These are phyloP conservation scores for Rhyacophila evoluta DNA, from an alignment of 2,888 invertebrate genomes.

Conservation along the genomic window DNA sequence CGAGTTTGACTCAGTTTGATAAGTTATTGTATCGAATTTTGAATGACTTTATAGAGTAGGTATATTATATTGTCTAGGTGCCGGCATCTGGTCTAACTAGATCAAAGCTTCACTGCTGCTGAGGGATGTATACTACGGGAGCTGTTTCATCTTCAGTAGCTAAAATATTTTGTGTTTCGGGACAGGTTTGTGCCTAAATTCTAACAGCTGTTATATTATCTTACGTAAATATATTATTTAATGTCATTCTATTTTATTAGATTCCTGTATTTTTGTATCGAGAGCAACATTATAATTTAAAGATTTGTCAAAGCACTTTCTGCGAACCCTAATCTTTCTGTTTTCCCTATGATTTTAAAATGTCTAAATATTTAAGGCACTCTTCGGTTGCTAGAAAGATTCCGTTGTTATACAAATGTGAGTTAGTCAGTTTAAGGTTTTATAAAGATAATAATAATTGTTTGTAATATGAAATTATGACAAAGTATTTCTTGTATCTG, in stretches of 20 bases:
- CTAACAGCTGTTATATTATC: conserved; percentile 12
- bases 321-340: not conserved
- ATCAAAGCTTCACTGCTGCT: not conserved
- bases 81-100: conserved; percentile 16
- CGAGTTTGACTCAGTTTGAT: too few species aligned
- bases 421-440: not conserved
- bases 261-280: not conserved
- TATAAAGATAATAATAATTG: not conserved
- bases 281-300: not conserved
- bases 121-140: conserved; percentile 29
- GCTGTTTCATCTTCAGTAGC: conserved; percentile 25
- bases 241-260: conserved; percentile 16
- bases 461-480: too few species aligned
- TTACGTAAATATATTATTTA: not conserved
- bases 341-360: not conserved
- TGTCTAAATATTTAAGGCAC: not conserved
- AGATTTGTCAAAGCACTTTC: conserved; percentile 3
- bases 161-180: conserved; percentile 23
- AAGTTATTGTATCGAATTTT: too few species aligned
- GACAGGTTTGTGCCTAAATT: conserved; percentile 23
- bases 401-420: not conserved
- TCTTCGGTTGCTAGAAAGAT: not conserved
- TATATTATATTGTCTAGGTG: conserved; percentile 11
- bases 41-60: not conserved
- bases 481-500: too few species aligned